Evolutionary conservation across 2,113 vertebrate genomes (phyloP).

Genomic region (Crotalus horridus): DNA sequence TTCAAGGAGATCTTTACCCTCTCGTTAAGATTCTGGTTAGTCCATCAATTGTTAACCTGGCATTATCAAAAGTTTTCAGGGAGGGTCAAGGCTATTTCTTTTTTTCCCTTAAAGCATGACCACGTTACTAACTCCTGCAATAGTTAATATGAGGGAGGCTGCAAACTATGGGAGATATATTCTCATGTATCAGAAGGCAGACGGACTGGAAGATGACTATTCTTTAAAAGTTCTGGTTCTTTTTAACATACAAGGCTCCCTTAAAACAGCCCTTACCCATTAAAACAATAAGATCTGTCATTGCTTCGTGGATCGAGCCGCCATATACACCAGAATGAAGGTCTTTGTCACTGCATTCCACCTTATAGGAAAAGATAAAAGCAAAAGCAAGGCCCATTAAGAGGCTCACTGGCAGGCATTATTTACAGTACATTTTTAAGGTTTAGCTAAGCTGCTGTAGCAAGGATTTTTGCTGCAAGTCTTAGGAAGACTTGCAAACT

Average conservation of each 20-base stretch:
- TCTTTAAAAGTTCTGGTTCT: not conserved
- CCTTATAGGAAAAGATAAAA: slow-evolving; percentile 57
- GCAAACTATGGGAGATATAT: not conserved
- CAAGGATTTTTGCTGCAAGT: not conserved
- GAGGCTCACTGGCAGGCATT: not conserved
- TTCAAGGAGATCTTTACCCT: not conserved
- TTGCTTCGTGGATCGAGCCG: slow-evolving; percentile 92
- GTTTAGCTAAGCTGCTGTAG: not conserved
- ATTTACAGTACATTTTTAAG: not conserved
- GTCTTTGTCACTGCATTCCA: slow-evolving; percentile 82
- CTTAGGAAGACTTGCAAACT: not conserved
- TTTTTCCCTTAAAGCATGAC: not conserved
- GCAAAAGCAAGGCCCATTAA: not conserved
- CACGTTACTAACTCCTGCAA: not conserved
- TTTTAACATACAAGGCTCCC: not conserved
- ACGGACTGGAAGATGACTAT: not conserved
- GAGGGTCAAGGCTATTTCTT: not conserved
- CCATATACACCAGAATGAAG: slow-evolving; percentile 96
- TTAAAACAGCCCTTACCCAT: slow-evolving; percentile 79
- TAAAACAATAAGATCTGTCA: slow-evolving; percentile 88
- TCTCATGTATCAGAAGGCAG: not conserved
- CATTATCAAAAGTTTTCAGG: not conserved
- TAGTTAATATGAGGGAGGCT: not conserved
- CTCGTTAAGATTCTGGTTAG: not conserved
- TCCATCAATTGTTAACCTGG: slow-evolving; percentile 2